These are phyloP conservation scores for Myrmophylax atrothorax DNA, from an alignment of 2,113 vertebrate species.

Conservation along the genomic window DNA sequence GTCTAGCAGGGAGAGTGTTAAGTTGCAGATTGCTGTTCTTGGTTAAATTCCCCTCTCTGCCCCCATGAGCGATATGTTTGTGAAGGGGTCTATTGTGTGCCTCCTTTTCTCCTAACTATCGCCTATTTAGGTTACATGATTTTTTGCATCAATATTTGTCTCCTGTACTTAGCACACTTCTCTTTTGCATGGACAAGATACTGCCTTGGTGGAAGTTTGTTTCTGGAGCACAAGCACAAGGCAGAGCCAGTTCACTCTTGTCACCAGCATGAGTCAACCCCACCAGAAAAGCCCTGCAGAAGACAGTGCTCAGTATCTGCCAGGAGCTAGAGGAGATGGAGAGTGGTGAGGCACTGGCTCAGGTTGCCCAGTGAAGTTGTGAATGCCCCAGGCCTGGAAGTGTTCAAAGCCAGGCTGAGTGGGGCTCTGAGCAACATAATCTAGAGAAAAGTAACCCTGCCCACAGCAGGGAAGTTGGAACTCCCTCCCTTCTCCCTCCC, in stretches of 20 bases:
- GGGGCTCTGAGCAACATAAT: not conserved
- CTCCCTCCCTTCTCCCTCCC: too few relatives aligned
- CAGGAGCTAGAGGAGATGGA: not conserved
- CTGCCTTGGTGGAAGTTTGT: not conserved
- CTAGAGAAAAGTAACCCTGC: not conserved
- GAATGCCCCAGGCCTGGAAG: not conserved
- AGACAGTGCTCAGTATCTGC: not conserved
- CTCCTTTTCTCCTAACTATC: not conserved
- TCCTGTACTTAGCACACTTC: not conserved
- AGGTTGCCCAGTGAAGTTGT: not conserved
- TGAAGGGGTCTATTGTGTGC: not conserved
- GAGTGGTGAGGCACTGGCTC: not conserved
- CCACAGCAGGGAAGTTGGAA: not conserved
- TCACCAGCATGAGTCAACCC: not conserved
- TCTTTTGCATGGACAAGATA: not conserved
- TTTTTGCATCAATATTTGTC: not conserved
- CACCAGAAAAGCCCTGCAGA: not conserved
- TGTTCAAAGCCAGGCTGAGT: not conserved
- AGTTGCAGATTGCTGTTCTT: not conserved
- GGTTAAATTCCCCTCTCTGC: not conserved
- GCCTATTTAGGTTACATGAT: fast-evolving
- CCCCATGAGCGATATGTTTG: fast-evolving
- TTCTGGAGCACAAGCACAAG: not conserved
- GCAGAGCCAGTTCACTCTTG: not conserved
- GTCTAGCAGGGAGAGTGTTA: not conserved